A percentile compares a stretch with the other conserved stretches of the same genome.
phyloP scores from a whole-genome alignment of 2,113 vertebrate genomes.

The Motacilla tschutschensis region DNA sequence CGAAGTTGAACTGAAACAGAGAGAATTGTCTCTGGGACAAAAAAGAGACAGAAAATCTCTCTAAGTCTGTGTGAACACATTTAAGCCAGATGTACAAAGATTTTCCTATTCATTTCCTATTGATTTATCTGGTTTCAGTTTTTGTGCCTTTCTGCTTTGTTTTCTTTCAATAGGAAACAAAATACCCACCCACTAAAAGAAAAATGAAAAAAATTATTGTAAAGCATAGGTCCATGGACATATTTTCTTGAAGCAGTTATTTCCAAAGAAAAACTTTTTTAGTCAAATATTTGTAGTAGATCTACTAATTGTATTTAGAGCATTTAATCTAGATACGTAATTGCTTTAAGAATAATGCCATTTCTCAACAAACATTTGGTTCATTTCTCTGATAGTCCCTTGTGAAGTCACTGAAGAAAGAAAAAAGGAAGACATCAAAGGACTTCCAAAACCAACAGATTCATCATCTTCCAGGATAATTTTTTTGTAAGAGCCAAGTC shows the following conservation, averaged over 20 bases:
- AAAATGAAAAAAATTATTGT: not conserved
- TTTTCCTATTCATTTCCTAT: not conserved
- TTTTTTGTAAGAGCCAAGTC: not conserved
- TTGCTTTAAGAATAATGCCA: not conserved
- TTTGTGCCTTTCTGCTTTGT: not conserved
- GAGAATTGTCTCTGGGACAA: not conserved
- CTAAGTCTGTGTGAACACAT: not conserved
- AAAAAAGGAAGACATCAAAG: slow-evolving; percentile 10
- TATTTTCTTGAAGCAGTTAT: not conserved
- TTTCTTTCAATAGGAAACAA: not conserved
- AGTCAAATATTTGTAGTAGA: not conserved
- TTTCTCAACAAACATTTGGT: not conserved
- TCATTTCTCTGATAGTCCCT: not conserved
- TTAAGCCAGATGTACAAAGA: not conserved
- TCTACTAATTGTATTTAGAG: not conserved
- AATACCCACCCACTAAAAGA: not conserved
- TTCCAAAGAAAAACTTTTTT: not conserved
- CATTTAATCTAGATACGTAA: not conserved
- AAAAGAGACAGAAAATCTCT: not conserved
- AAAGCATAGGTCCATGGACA: not conserved
- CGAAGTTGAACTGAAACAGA: not conserved
- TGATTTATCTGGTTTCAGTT: not conserved
- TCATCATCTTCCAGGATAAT: not conserved
- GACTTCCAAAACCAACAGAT: not conserved
- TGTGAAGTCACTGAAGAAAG: slow-evolving; percentile 1